A percentile compares a stretch with the other conserved stretches of the same genome.
These are phyloP conservation scores for Yponomeuta evonymella DNA, from an alignment of 2,888 invertebrate genomes.

Conservation along the genomic window DNA sequence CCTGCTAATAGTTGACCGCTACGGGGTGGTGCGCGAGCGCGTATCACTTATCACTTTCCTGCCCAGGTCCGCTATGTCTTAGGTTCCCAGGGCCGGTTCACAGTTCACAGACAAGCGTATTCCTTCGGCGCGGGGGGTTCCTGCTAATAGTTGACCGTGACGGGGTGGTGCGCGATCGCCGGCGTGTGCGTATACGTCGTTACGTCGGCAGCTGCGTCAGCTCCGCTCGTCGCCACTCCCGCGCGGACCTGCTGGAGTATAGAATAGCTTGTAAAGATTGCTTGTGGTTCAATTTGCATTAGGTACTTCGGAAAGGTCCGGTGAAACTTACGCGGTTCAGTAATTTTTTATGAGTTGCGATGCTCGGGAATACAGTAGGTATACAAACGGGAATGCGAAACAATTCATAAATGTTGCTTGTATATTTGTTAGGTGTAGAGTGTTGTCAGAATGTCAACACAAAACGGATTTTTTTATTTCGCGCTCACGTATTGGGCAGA, in stretches of 20 bases:
- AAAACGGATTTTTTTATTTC: too few species aligned
- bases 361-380: too few species aligned
- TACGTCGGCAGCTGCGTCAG: slow-evolving; percentile 30
- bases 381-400: too few species aligned
- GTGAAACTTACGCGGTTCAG: too few species aligned
- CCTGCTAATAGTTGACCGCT: slow-evolving; percentile 35
- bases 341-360: too few species aligned
- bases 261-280: background rate
- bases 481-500: too few species aligned
- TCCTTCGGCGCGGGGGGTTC: slow-evolving; percentile 2
- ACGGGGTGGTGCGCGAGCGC: slow-evolving; percentile 61
- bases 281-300: too few species aligned
- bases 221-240: slow-evolving; percentile 29
- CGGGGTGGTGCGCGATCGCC: slow-evolving; percentile 60
- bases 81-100: background rate
- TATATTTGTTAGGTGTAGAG: too few species aligned
- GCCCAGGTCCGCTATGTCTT: background rate
- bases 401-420: too few species aligned
- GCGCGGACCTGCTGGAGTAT: slow-evolving; percentile 45
- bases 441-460: too few species aligned
- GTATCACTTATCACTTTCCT: background rate
- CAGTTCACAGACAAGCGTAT: background rate
- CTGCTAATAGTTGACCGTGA: slow-evolving; percentile 68
- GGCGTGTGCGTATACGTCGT: slow-evolving; percentile 43
- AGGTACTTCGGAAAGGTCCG: too few species aligned